Conservation (phyloP, 1,140 invertebrate genomes). For the Hylyphantes graminicola region DNA sequence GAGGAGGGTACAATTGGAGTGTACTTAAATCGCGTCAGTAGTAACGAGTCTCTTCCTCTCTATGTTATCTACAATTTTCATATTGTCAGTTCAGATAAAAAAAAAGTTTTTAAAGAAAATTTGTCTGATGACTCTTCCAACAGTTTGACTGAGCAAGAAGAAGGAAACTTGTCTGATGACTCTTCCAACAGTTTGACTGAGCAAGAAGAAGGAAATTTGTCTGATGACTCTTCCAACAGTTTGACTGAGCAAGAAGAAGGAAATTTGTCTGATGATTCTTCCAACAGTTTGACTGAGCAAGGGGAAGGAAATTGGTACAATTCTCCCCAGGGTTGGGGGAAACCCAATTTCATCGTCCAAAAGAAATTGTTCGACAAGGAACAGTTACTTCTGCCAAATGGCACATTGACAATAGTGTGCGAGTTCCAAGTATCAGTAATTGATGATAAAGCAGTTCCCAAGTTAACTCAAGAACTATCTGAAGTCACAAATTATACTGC, state of each 20-base stretch:
- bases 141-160: too few species aligned
- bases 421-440: neutral
- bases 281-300: neutral
- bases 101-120: neutral
- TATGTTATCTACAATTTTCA: neutral
- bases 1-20: constrained; percentile 6
- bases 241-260: neutral
- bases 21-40: neutral
- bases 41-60: neutral
- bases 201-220: neutral
- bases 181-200: too few species aligned
- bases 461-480: neutral
- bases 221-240: neutral
- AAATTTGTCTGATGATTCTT: neutral
- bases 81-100: neutral
- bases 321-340: neutral
- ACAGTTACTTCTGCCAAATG: neutral
- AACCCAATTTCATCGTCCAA: neutral
- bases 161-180: too few species aligned
- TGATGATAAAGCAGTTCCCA: neutral
- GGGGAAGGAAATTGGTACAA: neutral
- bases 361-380: neutral
- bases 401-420: neutral
- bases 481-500: neutral
- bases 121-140: too few species aligned